Conservation (phyloP, 2,113 vertebrate genomes). For the Dissostichus mawsoni region DNA sequence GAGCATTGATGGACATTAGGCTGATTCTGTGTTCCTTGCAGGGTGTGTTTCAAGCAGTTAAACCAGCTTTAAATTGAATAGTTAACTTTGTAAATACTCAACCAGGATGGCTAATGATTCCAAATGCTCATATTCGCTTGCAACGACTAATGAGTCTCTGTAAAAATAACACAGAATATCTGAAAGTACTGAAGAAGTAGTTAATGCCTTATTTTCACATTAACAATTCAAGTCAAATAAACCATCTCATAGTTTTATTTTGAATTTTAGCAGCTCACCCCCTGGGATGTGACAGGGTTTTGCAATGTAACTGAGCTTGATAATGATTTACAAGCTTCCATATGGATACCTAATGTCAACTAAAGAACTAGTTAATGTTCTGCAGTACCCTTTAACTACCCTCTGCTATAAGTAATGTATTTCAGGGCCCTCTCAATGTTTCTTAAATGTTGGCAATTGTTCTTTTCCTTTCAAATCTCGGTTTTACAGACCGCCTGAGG, state of each 20-base stretch:
- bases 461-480: not conserved
- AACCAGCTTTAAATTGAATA: constrained; percentile 25
- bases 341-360: constrained; percentile 1
- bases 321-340: constrained; percentile 46
- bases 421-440: constrained; percentile 11
- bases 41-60: constrained; percentile 2
- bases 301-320: not conserved
- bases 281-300: constrained; percentile 10
- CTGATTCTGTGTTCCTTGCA: not conserved
- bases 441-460: constrained; percentile 11
- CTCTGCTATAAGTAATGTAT: not conserved
- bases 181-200: not conserved
- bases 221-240: not conserved
- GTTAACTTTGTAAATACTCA: constrained; percentile 49
- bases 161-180: not conserved
- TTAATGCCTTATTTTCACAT: not conserved
- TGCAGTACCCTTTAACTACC: not conserved
- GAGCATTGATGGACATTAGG: too few relatives aligned
- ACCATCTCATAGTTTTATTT: not conserved
- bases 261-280: not conserved
- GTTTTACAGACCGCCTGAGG: not conserved
- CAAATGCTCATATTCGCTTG: not conserved
- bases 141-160: not conserved
- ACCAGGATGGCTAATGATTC: constrained; percentile 33
- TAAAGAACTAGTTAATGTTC: constrained; percentile 55